Base-by-base conservation (phyloP, 2,888 invertebrate species). In the Tuta absoluta region DNA sequence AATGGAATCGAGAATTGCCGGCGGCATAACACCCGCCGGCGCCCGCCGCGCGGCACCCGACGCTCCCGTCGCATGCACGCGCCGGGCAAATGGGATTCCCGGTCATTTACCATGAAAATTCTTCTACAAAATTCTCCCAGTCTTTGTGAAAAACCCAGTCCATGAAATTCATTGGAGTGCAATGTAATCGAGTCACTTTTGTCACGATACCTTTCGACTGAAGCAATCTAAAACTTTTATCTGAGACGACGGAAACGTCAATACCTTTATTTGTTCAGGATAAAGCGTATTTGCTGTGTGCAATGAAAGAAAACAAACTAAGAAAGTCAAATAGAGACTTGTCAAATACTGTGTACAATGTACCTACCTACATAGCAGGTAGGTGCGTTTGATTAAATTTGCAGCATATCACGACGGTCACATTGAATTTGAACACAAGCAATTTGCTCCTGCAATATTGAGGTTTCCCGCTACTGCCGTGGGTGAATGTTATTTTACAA, bases 401-500 rank as follows among this genome's bases (percentile, higher is more conserved):
- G 56, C 24, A 56, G 24, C n/a, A 49, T 49, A 33, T 51, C 12
- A 33, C 62, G 38, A 33, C 4, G 33, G 33, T 56, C 38, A n/a
- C 23, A 41, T 60, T 53, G 53, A 21, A 51, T 49, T 53, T 38
- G 59, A 61, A 60, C 38, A 17, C 53, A 41, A 41, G 38, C 53
- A 60, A 60, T 51, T 60, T 49, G 38, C 51, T 64, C 33, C 21
- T 41, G 53, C 60, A 60, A 64, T 60, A 64, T 64, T 37, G 28
- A 58, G 58, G 48, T 59, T 60, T 60, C 19, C 58, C 41, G 11
- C 37, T 33, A 24, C 24, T 59, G 53, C 17, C 41, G 19, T 66
- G 68, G 69, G 72, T 48, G 24, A 51, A 41, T 73, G 71, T 77
- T 75, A 75, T 76, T 75, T 72, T 72, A 72, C 71, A 74, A 72